Evolutionary conservation across 2,797 vertebrate species (phyloP).

Genomic region (Macrochelys suwanniensis): DNA sequence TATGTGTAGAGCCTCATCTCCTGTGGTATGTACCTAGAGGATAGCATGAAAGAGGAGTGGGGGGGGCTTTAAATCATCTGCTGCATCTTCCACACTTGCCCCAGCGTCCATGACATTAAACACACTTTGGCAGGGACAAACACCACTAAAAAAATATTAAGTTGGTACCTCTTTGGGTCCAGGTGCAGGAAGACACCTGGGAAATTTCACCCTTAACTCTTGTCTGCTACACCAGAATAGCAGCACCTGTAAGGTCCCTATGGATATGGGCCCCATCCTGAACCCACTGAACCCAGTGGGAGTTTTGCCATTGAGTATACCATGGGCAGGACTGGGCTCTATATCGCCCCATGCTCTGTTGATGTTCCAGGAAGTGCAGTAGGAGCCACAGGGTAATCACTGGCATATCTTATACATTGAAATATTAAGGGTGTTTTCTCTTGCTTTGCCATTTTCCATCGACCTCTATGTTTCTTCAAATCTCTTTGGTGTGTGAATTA

Average conservation of each 20-base stretch:
- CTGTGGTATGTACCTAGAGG: neutral
- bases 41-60: neutral
- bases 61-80: neutral
- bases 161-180: neutral
- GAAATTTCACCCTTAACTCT: conserved; percentile 57
- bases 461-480: conserved; percentile 20
- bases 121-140: neutral
- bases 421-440: conserved; percentile 17
- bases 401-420: neutral
- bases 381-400: conserved; percentile 6
- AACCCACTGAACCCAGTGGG: rapidly evolving
- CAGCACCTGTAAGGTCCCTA: rapidly evolving
- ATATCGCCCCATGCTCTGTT: neutral
- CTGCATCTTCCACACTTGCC: neutral
- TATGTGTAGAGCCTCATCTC: neutral
- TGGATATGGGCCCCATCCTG: neutral
- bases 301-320: rapidly evolving
- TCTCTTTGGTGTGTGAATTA: conserved; percentile 60
- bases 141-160: conserved; percentile 31
- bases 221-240: neutral
- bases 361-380: neutral
- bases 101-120: conserved; percentile 50
- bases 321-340: neutral
- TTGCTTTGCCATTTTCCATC: conserved; percentile 44
- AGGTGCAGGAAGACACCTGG: conserved; percentile 65